These are phyloP conservation scores for Lasioglossum lativentre DNA, from an alignment of 2,888 invertebrate species.

Conservation along the genomic window DNA sequence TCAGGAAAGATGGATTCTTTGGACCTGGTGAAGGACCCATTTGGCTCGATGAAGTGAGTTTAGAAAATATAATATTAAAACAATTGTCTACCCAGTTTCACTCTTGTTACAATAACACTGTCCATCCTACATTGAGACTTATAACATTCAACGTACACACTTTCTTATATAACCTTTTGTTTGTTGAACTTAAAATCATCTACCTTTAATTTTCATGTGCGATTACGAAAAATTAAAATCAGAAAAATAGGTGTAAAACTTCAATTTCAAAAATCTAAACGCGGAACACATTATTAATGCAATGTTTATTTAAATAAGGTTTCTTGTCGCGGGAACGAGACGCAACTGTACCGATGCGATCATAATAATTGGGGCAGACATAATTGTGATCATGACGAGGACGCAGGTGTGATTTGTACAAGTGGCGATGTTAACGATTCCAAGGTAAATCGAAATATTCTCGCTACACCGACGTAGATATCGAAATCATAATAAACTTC, in stretches of 20 bases:
- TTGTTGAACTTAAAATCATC: too few relatives aligned
- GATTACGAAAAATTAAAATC: too few relatives aligned
- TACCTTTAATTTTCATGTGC: too few relatives aligned
- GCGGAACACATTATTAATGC: too few relatives aligned
- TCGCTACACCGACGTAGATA: constrained; percentile 34
- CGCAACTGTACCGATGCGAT: constrained; percentile 87
- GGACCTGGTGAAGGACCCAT: constrained; percentile 88
- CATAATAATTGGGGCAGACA: constrained; percentile 89
- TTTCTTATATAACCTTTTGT: too few relatives aligned
- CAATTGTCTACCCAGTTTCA: background rate
- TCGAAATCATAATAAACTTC: background rate
- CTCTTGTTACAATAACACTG: background rate
- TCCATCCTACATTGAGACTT: background rate
- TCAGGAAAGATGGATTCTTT: constrained; percentile 86
- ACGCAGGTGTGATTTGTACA: constrained; percentile 87
- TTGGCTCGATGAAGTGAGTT: constrained; percentile 89
- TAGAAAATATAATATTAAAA: background rate
- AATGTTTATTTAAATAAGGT: constrained; percentile 75
- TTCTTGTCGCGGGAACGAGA: constrained; percentile 89
- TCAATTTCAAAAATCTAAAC: too few relatives aligned
- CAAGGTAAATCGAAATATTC: constrained; percentile 78
- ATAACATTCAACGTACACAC: too few relatives aligned
- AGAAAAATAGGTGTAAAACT: too few relatives aligned
- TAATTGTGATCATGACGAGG: constrained; percentile 91
- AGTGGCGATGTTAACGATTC: constrained; percentile 73